phyloP scores from a whole-genome alignment of 2,113 vertebrate species.

The Patagioenas fasciata region DNA sequence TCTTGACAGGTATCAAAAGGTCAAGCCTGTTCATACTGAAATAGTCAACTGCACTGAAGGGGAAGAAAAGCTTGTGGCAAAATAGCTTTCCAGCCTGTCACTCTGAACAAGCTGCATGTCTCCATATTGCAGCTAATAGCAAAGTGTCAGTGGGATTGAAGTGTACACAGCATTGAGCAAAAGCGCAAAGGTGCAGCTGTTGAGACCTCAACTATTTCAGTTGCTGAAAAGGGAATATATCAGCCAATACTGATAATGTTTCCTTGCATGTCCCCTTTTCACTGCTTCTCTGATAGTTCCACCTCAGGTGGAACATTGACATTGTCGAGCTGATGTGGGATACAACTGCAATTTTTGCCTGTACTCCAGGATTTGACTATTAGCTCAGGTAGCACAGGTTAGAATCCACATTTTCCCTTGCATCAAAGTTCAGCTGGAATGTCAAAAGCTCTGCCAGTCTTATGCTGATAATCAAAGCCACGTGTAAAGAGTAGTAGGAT shows the following conservation, averaged over 20 bases:
- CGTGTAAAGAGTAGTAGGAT: neutral
- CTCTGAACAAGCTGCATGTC: neutral
- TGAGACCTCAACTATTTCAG: neutral
- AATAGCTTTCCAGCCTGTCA: neutral
- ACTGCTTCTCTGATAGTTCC: neutral
- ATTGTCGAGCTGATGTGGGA: neutral
- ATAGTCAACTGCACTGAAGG: neutral
- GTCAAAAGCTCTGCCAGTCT: neutral
- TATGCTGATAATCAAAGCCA: neutral
- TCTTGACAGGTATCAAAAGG: neutral
- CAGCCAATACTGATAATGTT: neutral
- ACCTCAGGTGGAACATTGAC: neutral
- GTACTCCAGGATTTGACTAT: neutral
- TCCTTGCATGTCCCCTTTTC: neutral
- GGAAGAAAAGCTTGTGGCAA: neutral
- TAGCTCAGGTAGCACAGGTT: neutral
- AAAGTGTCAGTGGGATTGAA: neutral
- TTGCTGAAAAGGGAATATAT: neutral
- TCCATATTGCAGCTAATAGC: neutral
- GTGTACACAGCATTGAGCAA: neutral
- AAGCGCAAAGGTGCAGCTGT: neutral
- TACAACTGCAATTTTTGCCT: neutral
- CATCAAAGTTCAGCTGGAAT: neutral
- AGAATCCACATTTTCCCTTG: neutral
- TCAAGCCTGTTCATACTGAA: neutral